Percentiles rank a stretch among this genome's conserved stretches.
phyloP scores from a whole-genome alignment of 2,888 invertebrate genomes.

The Polyommatus icarus region DNA sequence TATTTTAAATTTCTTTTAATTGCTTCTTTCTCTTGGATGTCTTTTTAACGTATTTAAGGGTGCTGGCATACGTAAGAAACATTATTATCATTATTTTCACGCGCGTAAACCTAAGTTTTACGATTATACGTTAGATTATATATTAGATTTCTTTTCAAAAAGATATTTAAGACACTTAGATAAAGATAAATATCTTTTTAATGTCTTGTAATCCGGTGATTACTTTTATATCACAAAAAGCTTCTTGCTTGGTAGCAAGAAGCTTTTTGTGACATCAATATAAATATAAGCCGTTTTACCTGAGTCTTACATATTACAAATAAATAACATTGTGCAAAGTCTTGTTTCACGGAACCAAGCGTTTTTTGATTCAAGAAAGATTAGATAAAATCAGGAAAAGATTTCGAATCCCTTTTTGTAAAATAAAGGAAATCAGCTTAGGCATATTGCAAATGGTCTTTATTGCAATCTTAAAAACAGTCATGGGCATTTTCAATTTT shows the following conservation, averaged over 20 bases:
- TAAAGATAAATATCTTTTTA: not conserved
- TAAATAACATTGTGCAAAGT: not conserved
- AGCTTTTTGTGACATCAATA: not conserved
- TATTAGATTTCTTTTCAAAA: not conserved
- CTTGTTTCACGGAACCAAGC: not conserved
- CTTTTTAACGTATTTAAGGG: not conserved
- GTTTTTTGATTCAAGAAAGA: not conserved
- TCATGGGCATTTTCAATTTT: too few species aligned
- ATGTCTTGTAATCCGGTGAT: not conserved
- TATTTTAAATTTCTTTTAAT: slow-evolving; percentile 18
- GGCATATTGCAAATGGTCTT: not conserved
- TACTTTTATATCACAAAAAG: too few species aligned
- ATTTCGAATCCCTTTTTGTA: not conserved
- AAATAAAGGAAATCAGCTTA: not conserved
- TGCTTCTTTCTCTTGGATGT: slow-evolving; percentile 4
- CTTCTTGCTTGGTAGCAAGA: not conserved
- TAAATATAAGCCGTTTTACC: not conserved
- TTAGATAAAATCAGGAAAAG: not conserved
- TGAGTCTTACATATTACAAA: not conserved
- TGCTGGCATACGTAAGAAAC: not conserved
- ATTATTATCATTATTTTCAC: not conserved
- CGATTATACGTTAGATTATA: not conserved
- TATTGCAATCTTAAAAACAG: not conserved
- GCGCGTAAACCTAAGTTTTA: not conserved
- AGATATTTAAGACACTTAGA: not conserved